Evolutionary conservation across 1,140 invertebrate genomes (phyloP).

Genomic region (Calliphora vicina): DNA sequence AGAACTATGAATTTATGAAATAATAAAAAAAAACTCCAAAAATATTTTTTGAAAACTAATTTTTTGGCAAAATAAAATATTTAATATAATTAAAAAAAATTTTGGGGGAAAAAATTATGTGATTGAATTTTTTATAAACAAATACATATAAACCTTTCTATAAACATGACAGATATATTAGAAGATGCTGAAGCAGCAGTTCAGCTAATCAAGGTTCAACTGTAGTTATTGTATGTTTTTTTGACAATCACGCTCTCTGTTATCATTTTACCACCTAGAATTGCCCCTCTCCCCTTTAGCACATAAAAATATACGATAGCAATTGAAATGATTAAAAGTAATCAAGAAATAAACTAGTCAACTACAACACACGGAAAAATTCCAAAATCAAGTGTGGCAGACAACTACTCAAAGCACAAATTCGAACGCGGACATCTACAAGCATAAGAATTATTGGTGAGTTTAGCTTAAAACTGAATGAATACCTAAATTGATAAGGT

Average conservation of each 20-base stretch:
- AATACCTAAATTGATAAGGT: not conserved
- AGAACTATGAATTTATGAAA: too few species aligned
- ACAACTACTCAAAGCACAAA: not conserved
- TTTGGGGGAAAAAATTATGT: too few species aligned
- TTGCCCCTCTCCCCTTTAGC: not conserved
- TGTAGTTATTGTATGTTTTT: too few species aligned
- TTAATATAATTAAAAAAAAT: too few species aligned
- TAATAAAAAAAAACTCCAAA: too few species aligned
- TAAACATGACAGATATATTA: too few species aligned
- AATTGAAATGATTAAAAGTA: constrained; percentile 27
- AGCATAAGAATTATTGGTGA: not conserved
- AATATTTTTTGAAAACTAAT: too few species aligned
- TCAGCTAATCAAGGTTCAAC: too few species aligned
- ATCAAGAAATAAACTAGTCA: constrained; percentile 20
- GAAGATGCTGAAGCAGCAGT: too few species aligned
- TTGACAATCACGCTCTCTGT: not conserved
- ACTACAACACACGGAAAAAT: not conserved
- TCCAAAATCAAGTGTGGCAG: not conserved
- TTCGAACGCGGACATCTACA: not conserved
- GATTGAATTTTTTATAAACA: too few species aligned
- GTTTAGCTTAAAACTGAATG: not conserved
- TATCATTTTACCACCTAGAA: constrained; percentile 12
- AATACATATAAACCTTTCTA: too few species aligned
- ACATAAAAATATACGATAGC: not conserved
- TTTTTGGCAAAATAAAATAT: too few species aligned